These are phyloP conservation scores for Phortica magna DNA, from an alignment of 2,888 invertebrate genomes.

Conservation along the genomic window DNA sequence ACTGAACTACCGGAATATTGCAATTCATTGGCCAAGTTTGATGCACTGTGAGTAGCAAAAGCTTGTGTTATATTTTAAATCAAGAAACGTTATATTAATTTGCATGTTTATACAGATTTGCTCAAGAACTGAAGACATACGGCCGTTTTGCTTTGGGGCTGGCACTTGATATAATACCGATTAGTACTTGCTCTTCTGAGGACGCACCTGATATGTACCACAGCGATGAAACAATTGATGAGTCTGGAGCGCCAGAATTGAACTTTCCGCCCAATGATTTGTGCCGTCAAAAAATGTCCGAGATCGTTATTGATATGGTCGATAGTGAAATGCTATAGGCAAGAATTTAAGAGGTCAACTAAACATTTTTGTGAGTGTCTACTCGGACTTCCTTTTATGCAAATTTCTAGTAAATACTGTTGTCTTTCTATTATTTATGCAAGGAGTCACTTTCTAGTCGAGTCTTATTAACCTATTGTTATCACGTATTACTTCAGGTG, in stretches of 20 bases:
- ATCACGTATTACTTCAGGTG: background rate
- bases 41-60: slow-evolving; percentile 53
- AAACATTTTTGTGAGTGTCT: background rate
- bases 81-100: background rate
- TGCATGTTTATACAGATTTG: slow-evolving; percentile 79
- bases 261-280: slow-evolving; percentile 80
- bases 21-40: slow-evolving; percentile 79
- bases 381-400: background rate
- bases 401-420: background rate
- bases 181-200: slow-evolving; percentile 84
- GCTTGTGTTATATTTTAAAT: background rate
- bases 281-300: slow-evolving; percentile 84
- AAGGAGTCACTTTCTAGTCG: background rate
- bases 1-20: slow-evolving; percentile 75
- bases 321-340: slow-evolving; percentile 81
- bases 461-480: background rate
- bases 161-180: slow-evolving; percentile 85
- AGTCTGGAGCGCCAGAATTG: slow-evolving; percentile 74
- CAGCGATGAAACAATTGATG: slow-evolving; percentile 70
- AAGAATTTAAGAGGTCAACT: background rate
- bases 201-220: slow-evolving; percentile 85
- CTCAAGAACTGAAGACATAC: slow-evolving; percentile 82
- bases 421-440: background rate
- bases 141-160: slow-evolving; percentile 84
- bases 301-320: slow-evolving; percentile 83